Evolutionary conservation across 2,113 vertebrate genomes (phyloP).

Genomic region (Caranx melampygus): DNA sequence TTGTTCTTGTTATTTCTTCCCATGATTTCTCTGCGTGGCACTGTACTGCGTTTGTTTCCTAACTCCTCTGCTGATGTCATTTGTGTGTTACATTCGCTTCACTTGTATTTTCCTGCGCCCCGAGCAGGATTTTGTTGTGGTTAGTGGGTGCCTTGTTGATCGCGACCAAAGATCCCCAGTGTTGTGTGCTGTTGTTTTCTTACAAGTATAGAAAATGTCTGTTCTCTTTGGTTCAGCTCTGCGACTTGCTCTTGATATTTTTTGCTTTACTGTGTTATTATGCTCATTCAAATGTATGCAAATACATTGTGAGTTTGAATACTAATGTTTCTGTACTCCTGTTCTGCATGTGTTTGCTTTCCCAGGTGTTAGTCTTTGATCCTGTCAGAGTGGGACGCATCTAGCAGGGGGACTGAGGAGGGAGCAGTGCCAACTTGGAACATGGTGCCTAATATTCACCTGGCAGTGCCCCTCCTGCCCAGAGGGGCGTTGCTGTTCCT

Average conservation of each 20-base stretch:
- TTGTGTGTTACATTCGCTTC: slow-evolving; percentile 36
- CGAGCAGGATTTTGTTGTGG: slow-evolving; percentile 56
- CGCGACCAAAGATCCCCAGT: slow-evolving; percentile 42
- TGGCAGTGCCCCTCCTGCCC: slow-evolving; percentile 76
- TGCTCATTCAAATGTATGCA: slow-evolving; percentile 77
- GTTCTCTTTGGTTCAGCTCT: slow-evolving; percentile 40
- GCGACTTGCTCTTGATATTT: slow-evolving; percentile 56
- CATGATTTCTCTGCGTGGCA: slow-evolving; percentile 24
- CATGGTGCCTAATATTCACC: slow-evolving; percentile 90
- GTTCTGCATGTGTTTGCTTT: slow-evolving; percentile 69
- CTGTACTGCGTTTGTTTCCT: slow-evolving; percentile 21
- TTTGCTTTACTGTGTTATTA: slow-evolving; percentile 56
- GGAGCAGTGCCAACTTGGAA: slow-evolving; percentile 87
- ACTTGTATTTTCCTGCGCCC: slow-evolving; percentile 42
- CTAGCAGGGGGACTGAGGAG: slow-evolving; percentile 83
- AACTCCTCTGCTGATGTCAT: slow-evolving; percentile 26
- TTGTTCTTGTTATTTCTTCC: slow-evolving; percentile 32
- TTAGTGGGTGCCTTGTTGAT: slow-evolving; percentile 54
- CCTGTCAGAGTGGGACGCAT: slow-evolving; percentile 81
- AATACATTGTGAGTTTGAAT: slow-evolving; percentile 66
- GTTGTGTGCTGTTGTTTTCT: slow-evolving; percentile 46
- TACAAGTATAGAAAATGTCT: slow-evolving; percentile 41
- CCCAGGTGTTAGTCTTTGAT: slow-evolving; percentile 87
- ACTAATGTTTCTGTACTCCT: slow-evolving; percentile 60
- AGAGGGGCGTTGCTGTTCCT: slow-evolving; percentile 82